phyloP scores from a whole-genome alignment of 2,888 invertebrate genomes.

The Rhingia campestris region DNA sequence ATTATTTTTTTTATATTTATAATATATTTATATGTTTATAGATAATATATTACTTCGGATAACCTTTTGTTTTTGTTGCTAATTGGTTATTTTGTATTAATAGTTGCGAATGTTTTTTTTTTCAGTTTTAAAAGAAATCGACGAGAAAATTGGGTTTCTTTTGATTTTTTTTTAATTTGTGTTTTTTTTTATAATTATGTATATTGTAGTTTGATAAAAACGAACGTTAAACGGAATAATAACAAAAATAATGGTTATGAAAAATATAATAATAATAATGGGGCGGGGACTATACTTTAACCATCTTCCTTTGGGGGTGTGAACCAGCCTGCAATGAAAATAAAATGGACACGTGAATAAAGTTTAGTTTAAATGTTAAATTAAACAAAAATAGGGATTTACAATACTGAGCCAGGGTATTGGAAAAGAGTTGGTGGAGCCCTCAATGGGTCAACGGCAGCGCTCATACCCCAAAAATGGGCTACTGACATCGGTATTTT shows the following conservation, averaged over 20 bases:
- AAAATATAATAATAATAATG: slow-evolving; percentile 62
- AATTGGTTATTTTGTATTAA: slow-evolving; percentile 46
- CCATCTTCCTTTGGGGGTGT: slow-evolving; percentile 96
- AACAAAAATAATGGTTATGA: slow-evolving; percentile 67
- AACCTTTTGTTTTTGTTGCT: slow-evolving; percentile 49
- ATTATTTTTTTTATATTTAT: slow-evolving; percentile 46
- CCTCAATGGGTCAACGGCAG: no score
- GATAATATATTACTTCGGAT: slow-evolving; percentile 61
- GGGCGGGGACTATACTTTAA: slow-evolving; percentile 84
- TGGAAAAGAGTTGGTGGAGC: no score
- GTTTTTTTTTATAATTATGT: slow-evolving; percentile 59
- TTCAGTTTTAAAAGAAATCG: slow-evolving; percentile 45
- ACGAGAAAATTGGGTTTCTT: slow-evolving; percentile 46
- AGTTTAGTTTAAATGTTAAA: background rate
- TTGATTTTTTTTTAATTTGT: slow-evolving; percentile 32
- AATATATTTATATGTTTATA: slow-evolving; percentile 58
- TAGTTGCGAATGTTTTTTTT: slow-evolving; percentile 66
- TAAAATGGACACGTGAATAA: slow-evolving; percentile 39
- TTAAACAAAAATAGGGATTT: no score
- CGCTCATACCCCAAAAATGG: no score
- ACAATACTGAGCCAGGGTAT: no score
- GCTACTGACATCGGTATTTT: no score
- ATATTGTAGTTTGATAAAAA: slow-evolving; percentile 64
- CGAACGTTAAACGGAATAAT: slow-evolving; percentile 67
- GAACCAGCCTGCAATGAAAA: slow-evolving; percentile 90